These are phyloP conservation scores for Drosophila funebris DNA, from an alignment of 1,140 invertebrate species.

Conservation along the genomic window DNA sequence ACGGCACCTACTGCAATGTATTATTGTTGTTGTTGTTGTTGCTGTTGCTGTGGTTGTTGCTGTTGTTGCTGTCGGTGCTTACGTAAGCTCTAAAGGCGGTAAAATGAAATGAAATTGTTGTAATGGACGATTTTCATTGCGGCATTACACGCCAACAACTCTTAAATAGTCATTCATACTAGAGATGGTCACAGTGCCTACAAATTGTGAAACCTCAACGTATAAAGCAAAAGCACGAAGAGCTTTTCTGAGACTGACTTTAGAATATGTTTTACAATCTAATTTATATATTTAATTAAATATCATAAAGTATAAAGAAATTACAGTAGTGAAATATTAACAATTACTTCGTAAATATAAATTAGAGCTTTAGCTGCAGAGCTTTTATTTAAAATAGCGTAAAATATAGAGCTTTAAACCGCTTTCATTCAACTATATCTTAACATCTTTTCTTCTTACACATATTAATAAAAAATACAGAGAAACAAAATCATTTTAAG, in stretches of 20 bases:
- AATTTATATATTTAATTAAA: too few relatives aligned
- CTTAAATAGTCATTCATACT: slow-evolving; percentile 38
- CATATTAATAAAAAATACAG: too few relatives aligned
- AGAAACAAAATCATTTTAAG: too few relatives aligned
- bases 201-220: background rate
- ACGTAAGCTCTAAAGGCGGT: slow-evolving; percentile 74
- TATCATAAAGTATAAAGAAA: too few relatives aligned
- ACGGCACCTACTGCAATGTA: slow-evolving; percentile 49
- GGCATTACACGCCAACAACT: slow-evolving; percentile 66
- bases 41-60: slow-evolving; percentile 29
- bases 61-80: slow-evolving; percentile 50
- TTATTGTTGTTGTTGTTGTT: slow-evolving; percentile 23
- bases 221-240: background rate
- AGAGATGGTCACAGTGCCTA: slow-evolving; percentile 19
- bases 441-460: too few relatives aligned
- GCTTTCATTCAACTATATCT: too few relatives aligned
- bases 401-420: too few relatives aligned
- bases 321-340: too few relatives aligned
- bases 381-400: too few relatives aligned
- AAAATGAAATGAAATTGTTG: slow-evolving; percentile 79
- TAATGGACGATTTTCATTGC: slow-evolving; percentile 79
- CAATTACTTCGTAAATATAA: too few relatives aligned
- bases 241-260: background rate
- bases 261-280: too few relatives aligned
- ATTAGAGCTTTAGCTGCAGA: too few relatives aligned